phyloP scores from a whole-genome alignment of 2,113 vertebrate genomes.

The Antechinus stuartii region DNA sequence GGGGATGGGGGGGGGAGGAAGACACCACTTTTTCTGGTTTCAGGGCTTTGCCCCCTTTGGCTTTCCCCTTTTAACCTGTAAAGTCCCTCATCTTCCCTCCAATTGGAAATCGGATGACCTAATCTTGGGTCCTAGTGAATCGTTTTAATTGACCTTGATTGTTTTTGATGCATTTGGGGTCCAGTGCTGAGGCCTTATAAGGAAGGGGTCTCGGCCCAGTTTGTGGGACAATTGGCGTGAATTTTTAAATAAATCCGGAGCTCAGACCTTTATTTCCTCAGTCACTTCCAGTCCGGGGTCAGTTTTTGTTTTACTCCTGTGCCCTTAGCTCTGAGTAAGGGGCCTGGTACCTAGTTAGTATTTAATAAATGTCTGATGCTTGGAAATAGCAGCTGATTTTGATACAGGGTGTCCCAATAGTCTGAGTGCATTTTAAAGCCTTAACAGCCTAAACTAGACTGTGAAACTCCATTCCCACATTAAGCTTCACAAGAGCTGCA shows the following conservation, averaged over 20 bases:
- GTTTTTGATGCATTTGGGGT: not conserved
- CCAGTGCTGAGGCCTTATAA: not conserved
- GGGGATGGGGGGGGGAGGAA: too few relatives aligned
- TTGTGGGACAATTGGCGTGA: not conserved
- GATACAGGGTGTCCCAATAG: not conserved
- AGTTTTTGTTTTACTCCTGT: not conserved
- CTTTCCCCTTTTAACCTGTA: not conserved
- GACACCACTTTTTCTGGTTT: not conserved
- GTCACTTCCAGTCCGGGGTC: not conserved
- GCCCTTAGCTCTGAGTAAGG: not conserved
- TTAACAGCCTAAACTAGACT: not conserved
- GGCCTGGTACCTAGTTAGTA: not conserved
- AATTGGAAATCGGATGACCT: not conserved
- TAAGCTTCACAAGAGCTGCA: not conserved
- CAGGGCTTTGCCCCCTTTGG: not conserved
- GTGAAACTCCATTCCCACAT: not conserved
- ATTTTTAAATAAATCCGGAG: not conserved
- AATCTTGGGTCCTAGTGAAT: not conserved
- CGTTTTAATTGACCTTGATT: not conserved
- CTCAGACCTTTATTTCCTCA: not conserved
- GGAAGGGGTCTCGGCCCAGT: not conserved
- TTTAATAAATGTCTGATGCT: not conserved
- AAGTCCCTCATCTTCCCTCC: not conserved
- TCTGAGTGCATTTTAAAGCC: not conserved
- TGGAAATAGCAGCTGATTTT: not conserved